These are phyloP conservation scores for Calyptommatus sinebrachiatus DNA, from an alignment of 2,113 vertebrate genomes.

Conservation along the genomic window DNA sequence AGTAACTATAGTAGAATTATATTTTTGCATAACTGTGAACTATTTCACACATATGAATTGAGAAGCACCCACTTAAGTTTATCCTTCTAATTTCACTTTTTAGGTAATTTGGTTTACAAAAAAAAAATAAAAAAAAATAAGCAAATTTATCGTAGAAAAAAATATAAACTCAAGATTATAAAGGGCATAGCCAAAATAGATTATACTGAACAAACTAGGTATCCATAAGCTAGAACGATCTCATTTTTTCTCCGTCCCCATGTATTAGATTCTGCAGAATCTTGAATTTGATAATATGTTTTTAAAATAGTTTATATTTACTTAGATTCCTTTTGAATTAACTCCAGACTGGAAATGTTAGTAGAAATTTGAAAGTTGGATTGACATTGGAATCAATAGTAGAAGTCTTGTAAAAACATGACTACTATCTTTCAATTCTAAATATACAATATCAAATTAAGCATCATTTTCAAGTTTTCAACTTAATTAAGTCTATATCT, in stretches of 20 bases:
- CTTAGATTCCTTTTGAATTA: background rate
- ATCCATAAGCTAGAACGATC: too few species aligned
- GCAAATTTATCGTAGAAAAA: too few species aligned
- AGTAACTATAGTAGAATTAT: background rate
- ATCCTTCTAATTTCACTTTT: background rate
- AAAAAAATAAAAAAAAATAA: too few species aligned
- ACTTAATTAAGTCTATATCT: constrained; percentile 29
- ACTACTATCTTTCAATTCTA: background rate
- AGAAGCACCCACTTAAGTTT: background rate
- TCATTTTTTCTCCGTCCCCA: too few species aligned
- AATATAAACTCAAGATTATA: too few species aligned
- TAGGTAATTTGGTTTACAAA: background rate
- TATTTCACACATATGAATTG: background rate
- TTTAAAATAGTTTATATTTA: background rate
- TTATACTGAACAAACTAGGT: too few species aligned
- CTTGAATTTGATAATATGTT: background rate
- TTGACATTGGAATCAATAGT: background rate
- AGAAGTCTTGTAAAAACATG: background rate
- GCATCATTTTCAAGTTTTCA: background rate
- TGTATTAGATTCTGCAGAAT: too few species aligned
- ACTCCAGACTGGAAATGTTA: background rate
- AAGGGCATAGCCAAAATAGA: too few species aligned
- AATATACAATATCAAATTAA: background rate
- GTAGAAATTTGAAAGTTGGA: background rate
- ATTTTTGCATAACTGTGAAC: background rate